Evolutionary conservation across 2,888 invertebrate genomes (phyloP), one percentile per base, ranked within the genome.

Genomic region (Malthinus flaveolus): DNA sequence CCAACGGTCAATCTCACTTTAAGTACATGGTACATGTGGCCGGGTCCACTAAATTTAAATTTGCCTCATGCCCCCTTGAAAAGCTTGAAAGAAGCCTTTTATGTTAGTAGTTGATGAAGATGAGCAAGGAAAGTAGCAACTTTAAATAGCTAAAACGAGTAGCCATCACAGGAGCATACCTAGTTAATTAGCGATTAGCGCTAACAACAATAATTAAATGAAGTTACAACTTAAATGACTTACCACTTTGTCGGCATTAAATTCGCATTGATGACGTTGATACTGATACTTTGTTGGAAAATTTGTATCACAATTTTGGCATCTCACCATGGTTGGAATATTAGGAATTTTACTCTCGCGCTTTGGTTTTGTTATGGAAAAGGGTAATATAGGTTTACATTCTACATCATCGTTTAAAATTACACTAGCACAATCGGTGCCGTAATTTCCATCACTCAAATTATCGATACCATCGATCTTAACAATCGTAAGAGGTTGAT

Each of bases 261-360:
- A 79, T 62, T 79, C 77, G 65, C 79, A 79, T 55, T 79, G 79
- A 57, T 79, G 79, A 32, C 79, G 67, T 63, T 79, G 79, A 61
- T 77, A 79, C 58, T 79, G 79, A 63, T 79, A 79, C 62, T 79
- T 79, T 3, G 79, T 79, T 1, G 78, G 77, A 64, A 79, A 79
- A 65, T 78, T 75, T 0, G 76, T 78, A 62, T 79, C 78, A 63
- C 79, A 79, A 65, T 79, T 79, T 64, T 79, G 78, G 63, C 79
- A 79, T 39, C 74, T 68, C 39, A 77, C 77, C 73, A 78, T 75
- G 32, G 65, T 63, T 11, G 68, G 67, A 34, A 66, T 70, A 50
- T 71, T 68, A 5, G 67, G 68, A 13, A 69, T 67, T 61, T 69
- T 63, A n/a, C 62, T 64, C 47, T 69, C 68, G 1, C 67, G 52